Evolutionary conservation across 2,797 vertebrate genomes (phyloP), one percentile per base, ranked within the genome.

Genomic region (Enteromius afrohamiltoni): DNA sequence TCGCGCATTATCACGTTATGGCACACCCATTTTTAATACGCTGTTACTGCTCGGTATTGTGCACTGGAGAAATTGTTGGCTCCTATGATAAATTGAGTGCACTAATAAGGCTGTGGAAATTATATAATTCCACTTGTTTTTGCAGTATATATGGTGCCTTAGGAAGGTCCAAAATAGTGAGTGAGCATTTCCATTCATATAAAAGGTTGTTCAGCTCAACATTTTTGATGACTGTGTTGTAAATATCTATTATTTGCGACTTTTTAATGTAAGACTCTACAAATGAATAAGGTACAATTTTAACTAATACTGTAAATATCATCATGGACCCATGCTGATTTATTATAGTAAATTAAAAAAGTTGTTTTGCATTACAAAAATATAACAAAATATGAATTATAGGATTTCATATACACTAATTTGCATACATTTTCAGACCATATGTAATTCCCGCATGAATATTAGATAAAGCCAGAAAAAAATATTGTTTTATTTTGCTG

Each of bases 1-100:
- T 62, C 47, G 51, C 29, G 69, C 31, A 83, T 79, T 79, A 75
- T 42, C 14, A 62, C 67, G 21, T 34, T 78, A 26, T 74, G 40
- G 73, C 65, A 80, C 77, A 42, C 29, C n/a, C 49, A 16, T 47
- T 42, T 23, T 58, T 21, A 53, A 23, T 58, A n/a, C 11, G 10
- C 34, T 17, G n/a, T 4, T 58, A 73, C 53, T 73, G 42, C 29
- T 13, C 6, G 10, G 17, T 21, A 37, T 53, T 67, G 75, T 21
- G 49, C 53, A 69, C n/a, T 29, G 8, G 42, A 40, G 37, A 68
- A n/a, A 42, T 42, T n/a, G 37, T 9, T n/a, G 31, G 34, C 34
- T 70, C 40, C 26, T 58, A n/a, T 58, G 14, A 67, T 62, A 45
- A 40, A 29, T 8, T 34, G 23, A 4, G 16, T 19, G 11, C 60